Evolutionary conservation across 2,888 invertebrate species (phyloP).

Genomic region (Acrobasis consociella): DNA sequence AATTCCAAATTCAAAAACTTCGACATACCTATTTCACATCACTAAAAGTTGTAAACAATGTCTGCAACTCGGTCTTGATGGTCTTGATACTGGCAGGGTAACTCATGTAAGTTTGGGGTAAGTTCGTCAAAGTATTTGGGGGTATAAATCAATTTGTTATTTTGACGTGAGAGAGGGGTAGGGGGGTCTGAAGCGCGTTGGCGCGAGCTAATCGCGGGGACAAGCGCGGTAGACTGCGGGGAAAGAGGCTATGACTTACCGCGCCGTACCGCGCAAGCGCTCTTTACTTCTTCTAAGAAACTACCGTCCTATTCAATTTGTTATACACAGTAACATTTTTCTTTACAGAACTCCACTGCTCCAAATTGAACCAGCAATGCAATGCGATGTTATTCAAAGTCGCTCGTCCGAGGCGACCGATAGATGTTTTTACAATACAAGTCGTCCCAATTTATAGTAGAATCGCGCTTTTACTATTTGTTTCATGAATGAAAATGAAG

Average conservation of each 20-base stretch:
- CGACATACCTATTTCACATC: constrained; percentile 45
- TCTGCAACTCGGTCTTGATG: constrained; percentile 21
- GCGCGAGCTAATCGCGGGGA: constrained; percentile 49
- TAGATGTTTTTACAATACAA: background rate
- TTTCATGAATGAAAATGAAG: constrained; percentile 9
- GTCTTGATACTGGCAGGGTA: constrained; percentile 35
- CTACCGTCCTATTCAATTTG: constrained; percentile 16
- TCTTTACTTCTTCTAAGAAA: constrained; percentile 27
- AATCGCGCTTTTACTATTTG: constrained; percentile 10
- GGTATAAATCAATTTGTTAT: constrained; percentile 72
- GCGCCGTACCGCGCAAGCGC: constrained; percentile 53
- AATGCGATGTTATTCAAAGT: background rate
- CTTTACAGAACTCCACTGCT: background rate
- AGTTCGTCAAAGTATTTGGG: constrained; percentile 52
- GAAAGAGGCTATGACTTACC: constrained; percentile 47
- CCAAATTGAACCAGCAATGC: constrained; percentile 7
- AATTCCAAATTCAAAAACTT: constrained; percentile 25
- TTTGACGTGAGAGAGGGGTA: constrained; percentile 59
- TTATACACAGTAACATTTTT: constrained; percentile 16
- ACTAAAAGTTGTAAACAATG: constrained; percentile 36
- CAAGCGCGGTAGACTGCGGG: constrained; percentile 52
- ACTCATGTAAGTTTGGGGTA: constrained; percentile 46
- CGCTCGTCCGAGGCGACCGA: background rate
- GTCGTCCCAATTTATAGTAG: constrained; percentile 4
- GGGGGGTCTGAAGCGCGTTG: constrained; percentile 37